Percentiles rank a stretch among this genome's conserved stretches.
Conservation (phyloP, 1,140 invertebrate species). For the Euwallacea similis region DNA sequence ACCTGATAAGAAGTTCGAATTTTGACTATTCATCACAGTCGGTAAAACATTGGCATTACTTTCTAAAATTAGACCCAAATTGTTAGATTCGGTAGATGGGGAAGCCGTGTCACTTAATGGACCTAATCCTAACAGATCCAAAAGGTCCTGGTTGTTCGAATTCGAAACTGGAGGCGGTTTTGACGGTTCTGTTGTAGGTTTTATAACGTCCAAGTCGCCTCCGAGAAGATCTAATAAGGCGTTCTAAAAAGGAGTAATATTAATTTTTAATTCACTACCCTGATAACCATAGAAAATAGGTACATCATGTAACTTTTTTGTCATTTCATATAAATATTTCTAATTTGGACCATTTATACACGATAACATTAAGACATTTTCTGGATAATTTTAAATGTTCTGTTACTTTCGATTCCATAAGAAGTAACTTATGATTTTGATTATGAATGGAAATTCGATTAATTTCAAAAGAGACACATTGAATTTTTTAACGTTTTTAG, state of each 20-base stretch:
- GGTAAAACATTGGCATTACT: conserved; percentile 49
- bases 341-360: not conserved
- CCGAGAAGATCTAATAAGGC: conserved; percentile 74
- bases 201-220: conserved; percentile 68
- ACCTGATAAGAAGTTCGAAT: conserved; percentile 64
- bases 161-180: conserved; percentile 51
- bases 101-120: conserved; percentile 50
- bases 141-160: conserved; percentile 75
- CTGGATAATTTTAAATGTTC: no score
- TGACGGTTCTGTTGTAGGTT: conserved; percentile 54
- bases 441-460: no score
- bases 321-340: not conserved
- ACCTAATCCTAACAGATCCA: conserved; percentile 82
- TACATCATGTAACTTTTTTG: no score
- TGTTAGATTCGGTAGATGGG: conserved; percentile 43
- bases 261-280: no score
- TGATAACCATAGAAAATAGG: no score
- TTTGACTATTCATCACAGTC: conserved; percentile 49
- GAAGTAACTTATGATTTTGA: no score
- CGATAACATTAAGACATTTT: not conserved
- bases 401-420: no score
- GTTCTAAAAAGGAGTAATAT: conserved; percentile 59
- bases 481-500: no score
- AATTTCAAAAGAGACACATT: no score
- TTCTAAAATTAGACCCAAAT: conserved; percentile 51